Conservation (phyloP, 37 sponge, comb jelly and placozoan genomes). For the Spongia lamella region DNA sequence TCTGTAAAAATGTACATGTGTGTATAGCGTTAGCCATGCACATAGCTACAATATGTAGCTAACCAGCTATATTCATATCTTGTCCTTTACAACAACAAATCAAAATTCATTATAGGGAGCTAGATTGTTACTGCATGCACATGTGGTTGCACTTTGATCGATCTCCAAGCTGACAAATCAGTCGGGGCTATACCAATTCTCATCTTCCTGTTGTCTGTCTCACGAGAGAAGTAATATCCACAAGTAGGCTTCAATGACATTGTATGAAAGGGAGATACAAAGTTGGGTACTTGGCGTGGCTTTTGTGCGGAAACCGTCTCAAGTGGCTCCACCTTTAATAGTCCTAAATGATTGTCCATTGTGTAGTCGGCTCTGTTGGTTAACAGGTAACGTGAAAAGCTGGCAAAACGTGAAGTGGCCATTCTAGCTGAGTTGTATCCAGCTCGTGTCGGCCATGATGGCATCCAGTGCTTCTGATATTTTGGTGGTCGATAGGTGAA, state of each 20-base stretch:
- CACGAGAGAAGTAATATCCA: constrained; percentile 70
- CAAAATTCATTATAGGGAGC: no score
- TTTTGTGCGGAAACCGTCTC: background rate
- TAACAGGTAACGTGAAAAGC: constrained; percentile 61
- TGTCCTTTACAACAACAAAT: no score
- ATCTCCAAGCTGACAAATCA: constrained; percentile 74
- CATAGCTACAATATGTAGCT: no score
- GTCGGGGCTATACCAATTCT: constrained; percentile 71
- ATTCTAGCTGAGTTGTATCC: constrained; percentile 40
- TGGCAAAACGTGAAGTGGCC: constrained; percentile 5
- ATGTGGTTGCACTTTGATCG: background rate
- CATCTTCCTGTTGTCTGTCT: constrained; percentile 65
- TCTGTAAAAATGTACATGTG: no score
- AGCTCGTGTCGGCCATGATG: constrained; percentile 60
- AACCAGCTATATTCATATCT: no score
- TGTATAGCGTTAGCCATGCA: no score
- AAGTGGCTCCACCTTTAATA: no score
- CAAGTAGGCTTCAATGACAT: constrained; percentile 71
- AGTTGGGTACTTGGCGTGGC: constrained; percentile 16
- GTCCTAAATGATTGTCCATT: no score
- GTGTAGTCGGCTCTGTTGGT: background rate
- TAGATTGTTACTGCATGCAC: constrained; percentile 8
- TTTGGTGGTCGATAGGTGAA: constrained; percentile 28
- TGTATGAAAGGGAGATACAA: constrained; percentile 75
- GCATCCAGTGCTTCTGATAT: constrained; percentile 56